Evolutionary conservation across 1,140 invertebrate genomes (phyloP).

Genomic region (Babylonia areolata): DNA sequence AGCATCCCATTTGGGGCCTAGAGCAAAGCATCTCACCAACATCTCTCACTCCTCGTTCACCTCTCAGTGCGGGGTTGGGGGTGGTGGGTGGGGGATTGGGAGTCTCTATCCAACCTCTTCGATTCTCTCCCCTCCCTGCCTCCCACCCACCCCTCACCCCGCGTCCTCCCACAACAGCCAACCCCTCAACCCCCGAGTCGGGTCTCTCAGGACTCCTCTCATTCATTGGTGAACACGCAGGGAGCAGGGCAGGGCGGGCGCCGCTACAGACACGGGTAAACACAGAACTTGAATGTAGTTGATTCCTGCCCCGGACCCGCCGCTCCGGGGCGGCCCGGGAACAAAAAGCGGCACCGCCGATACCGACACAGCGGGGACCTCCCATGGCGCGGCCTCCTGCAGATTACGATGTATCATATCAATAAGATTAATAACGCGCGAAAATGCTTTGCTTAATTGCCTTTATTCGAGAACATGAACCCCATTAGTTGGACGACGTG

Average conservation of each 20-base stretch:
- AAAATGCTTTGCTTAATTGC: constrained; percentile 55
- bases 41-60: not conserved
- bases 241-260: not conserved
- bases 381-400: not conserved
- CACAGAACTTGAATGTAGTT: constrained; percentile 42
- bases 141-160: too few species aligned
- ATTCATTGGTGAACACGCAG: constrained; percentile 36
- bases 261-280: constrained; percentile 39
- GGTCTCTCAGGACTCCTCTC: constrained; percentile 19
- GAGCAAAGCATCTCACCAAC: not conserved
- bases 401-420: constrained; percentile 46
- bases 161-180: too few species aligned
- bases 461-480: constrained; percentile 53
- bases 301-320: constrained; percentile 17
- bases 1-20: not conserved
- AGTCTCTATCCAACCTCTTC: not conserved
- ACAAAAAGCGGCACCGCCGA: constrained; percentile 24
- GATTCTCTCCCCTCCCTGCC: too few species aligned
- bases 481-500: constrained; percentile 35
- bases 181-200: not conserved
- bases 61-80: not conserved
- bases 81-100: not conserved
- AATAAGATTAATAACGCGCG: constrained; percentile 48
- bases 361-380: constrained; percentile 26
- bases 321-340: not conserved